Evolutionary conservation across 2,797 vertebrate species (phyloP).

Genomic region (Lindbergichthys nudifrons): DNA sequence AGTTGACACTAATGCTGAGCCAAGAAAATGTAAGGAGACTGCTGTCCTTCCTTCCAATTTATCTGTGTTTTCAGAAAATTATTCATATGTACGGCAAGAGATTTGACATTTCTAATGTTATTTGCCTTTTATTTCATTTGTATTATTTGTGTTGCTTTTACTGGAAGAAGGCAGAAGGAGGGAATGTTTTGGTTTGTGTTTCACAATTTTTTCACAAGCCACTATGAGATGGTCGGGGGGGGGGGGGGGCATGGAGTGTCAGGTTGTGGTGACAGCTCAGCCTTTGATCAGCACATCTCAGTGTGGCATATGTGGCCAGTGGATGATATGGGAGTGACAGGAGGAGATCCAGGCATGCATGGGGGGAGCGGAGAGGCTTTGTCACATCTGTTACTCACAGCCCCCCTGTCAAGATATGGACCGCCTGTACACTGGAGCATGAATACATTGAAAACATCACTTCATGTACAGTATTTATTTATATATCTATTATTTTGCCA

Average conservation of each 20-base stretch:
- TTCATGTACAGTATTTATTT: slow-evolving; percentile 31
- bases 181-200: slow-evolving; percentile 20
- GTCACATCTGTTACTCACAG: slow-evolving; percentile 67
- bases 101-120: not conserved
- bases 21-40: slow-evolving; percentile 32
- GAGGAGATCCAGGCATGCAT: slow-evolving; percentile 57
- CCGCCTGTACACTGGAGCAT: slow-evolving; percentile 46
- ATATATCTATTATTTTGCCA: slow-evolving; percentile 32
- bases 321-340: slow-evolving; percentile 73
- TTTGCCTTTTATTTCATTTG: not conserved
- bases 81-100: not conserved
- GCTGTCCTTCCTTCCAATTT: not conserved
- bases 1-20: slow-evolving; percentile 45
- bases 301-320: slow-evolving; percentile 65
- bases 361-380: slow-evolving; percentile 56
- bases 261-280: slow-evolving; percentile 67
- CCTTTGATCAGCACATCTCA: slow-evolving; percentile 79
- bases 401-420: slow-evolving; percentile 47
- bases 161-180: slow-evolving; percentile 3
- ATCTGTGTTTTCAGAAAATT: not conserved
- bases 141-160: not conserved
- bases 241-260: slow-evolving; percentile 60
- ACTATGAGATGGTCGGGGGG: slow-evolving; percentile 13
- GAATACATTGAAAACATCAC: slow-evolving; percentile 52
- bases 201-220: slow-evolving; percentile 24